phyloP scores from a whole-genome alignment of 2,797 vertebrate species.

The Sciurus carolinensis region DNA sequence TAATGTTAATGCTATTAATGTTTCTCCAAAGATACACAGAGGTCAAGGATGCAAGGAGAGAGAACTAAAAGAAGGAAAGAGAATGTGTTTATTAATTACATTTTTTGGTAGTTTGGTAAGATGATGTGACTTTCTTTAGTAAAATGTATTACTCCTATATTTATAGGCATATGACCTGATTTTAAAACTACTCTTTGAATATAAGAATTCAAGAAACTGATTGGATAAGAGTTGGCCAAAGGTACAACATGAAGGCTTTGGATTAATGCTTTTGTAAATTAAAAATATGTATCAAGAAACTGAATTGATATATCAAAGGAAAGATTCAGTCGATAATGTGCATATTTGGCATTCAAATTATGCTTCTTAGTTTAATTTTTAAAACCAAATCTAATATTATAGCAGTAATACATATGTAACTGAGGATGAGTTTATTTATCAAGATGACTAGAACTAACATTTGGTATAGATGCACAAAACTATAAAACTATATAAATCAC shows the following conservation, averaged over 20 bases:
- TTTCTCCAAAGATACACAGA: slow-evolving; percentile 85
- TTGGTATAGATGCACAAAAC: not conserved
- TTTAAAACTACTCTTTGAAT: slow-evolving; percentile 81
- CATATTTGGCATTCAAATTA: not conserved
- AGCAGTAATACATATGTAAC: not conserved
- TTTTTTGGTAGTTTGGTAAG: slow-evolving; percentile 85
- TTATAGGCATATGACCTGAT: slow-evolving; percentile 78
- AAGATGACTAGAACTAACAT: not conserved
- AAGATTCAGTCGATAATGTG: not conserved
- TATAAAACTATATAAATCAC: not conserved
- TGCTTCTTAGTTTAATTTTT: slow-evolving; percentile 38
- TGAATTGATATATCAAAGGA: not conserved
- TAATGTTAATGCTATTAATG: slow-evolving; percentile 88
- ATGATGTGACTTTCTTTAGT: slow-evolving; percentile 71
- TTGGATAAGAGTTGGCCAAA: not conserved
- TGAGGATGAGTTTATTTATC: slow-evolving; percentile 12
- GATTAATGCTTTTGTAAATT: slow-evolving; percentile 27
- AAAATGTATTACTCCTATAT: slow-evolving; percentile 70
- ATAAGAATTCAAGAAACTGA: slow-evolving; percentile 34
- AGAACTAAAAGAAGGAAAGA: slow-evolving; percentile 78
- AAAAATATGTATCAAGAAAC: not conserved
- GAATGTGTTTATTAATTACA: slow-evolving; percentile 84
- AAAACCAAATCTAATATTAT: not conserved
- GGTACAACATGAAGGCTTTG: not conserved
- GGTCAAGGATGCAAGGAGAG: slow-evolving; percentile 86